Evolutionary conservation across 2,797 vertebrate species (phyloP).

Genomic region (Intellagama lesueurii): DNA sequence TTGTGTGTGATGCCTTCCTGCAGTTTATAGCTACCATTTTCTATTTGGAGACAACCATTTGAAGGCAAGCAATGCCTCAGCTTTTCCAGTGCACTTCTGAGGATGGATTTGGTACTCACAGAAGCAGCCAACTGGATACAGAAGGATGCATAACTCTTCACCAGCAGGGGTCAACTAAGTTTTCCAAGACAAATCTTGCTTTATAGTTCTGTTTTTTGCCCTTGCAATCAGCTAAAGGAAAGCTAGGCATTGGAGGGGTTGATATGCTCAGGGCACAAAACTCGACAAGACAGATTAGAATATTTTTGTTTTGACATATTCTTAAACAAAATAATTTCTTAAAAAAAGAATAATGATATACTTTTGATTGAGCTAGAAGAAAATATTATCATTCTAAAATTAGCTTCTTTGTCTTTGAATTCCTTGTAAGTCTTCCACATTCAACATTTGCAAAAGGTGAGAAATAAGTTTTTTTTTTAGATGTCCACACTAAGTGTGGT

Average conservation of each 20-base stretch:
- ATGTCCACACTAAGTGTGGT: too few relatives aligned
- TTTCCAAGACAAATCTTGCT: slow-evolving; percentile 10
- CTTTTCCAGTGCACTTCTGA: neutral
- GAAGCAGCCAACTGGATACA: neutral
- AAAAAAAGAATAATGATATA: neutral
- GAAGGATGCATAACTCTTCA: slow-evolving; percentile 25
- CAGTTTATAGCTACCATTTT: slow-evolving; percentile 29
- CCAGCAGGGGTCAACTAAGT: slow-evolving; percentile 16
- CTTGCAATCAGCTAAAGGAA: neutral
- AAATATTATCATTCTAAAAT: neutral
- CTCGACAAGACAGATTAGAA: neutral
- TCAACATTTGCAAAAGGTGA: neutral
- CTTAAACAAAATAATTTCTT: neutral
- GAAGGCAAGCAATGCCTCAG: neutral
- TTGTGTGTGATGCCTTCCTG: neutral
- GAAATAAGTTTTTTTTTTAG: neutral
- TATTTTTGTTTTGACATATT: neutral
- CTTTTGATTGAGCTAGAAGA: neutral
- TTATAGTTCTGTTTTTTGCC: neutral
- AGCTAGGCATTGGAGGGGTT: neutral
- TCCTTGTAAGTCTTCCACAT: neutral
- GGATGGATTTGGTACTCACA: slow-evolving; percentile 14
- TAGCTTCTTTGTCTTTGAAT: neutral
- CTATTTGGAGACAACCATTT: neutral
- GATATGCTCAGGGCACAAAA: neutral